Evolutionary conservation across 2,797 vertebrate species (phyloP).

Genomic region (Anguilla anguilla): DNA sequence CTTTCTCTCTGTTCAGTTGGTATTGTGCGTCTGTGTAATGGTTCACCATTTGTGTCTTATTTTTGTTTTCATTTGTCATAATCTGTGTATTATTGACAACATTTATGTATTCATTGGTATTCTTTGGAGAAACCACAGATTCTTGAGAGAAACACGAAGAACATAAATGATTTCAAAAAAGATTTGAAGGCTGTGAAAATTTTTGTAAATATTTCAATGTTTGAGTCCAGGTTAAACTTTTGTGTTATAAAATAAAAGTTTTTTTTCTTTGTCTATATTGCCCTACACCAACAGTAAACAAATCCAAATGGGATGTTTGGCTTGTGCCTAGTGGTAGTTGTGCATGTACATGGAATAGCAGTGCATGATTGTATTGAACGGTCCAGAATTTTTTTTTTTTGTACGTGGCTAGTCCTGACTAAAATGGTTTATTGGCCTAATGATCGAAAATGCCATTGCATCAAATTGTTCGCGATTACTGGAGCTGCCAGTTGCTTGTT

Average conservation of each 20-base stretch:
- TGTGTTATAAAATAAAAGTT: background rate
- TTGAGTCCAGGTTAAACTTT: background rate
- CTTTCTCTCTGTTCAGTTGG: slow-evolving; percentile 49
- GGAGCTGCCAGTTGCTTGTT: background rate
- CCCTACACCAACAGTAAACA: background rate
- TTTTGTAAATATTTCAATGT: background rate
- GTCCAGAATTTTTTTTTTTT: background rate
- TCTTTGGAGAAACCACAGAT: background rate
- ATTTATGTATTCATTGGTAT: background rate
- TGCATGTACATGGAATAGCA: background rate
- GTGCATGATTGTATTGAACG: background rate
- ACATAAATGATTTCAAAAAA: background rate
- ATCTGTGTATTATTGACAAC: background rate
- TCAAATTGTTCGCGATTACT: background rate
- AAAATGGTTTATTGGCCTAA: background rate
- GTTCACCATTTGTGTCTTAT: slow-evolving; percentile 37
- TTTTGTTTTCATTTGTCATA: slow-evolving; percentile 64
- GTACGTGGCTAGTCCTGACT: background rate
- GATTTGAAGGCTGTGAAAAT: background rate
- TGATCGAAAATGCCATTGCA: background rate
- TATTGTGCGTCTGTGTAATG: slow-evolving; percentile 46
- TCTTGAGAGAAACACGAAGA: background rate
- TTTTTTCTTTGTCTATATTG: background rate
- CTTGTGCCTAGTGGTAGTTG: background rate
- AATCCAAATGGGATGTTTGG: background rate